Base-by-base conservation (phyloP, 2,888 invertebrate species). In the Cephus runcator region DNA sequence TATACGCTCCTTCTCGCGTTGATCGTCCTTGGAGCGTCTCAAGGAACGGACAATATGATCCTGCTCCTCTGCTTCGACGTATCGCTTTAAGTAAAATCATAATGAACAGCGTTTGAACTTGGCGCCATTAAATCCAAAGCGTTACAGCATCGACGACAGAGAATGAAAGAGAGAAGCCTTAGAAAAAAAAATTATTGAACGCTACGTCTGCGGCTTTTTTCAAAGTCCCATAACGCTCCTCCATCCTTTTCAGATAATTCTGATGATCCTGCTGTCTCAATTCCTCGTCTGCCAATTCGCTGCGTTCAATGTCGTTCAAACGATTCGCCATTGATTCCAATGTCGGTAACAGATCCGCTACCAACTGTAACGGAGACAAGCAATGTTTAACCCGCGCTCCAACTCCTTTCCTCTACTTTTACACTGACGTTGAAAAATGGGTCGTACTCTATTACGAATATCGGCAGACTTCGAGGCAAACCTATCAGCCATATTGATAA, bases 161-260 rank as follows among this genome's bases (percentile, higher is more conserved):
- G 9, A 9, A 56, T 23, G 4, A 6, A 15, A 40, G 40, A 56
- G 15, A 56, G 23, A 56, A 56, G 12, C 35, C 3, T 35, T 15
- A 36, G 4, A 36, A 23, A 9, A 56, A 36, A 36, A 56, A 9
- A 56, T 56, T 1, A 56, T 56, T 56, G 2, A 23, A 56, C 40
- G 40, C 40, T 83, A 84, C 84, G 79, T 84, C 79, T 75, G 79
- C 73, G 34, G 77, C 75, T 73, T 79, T 76, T 30, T 75, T 77
- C 76, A 83, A 78, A 73, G 68, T 79, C 68, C 74, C 69, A 3
- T 82, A 73, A 30, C 83, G 80, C 71, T 82, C 81, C 23, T 71
- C 69, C 74, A 81, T 83, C 74, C 79, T 76, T 75, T 77, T 79
- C 68, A 69, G 77, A 15, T 15, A 33, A 35, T 35, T 4, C 35